A percentile compares a stretch with the other conserved stretches of the same genome.
These are phyloP conservation scores for Noctua pronuba DNA, from an alignment of 2,888 invertebrate species.

Conservation along the genomic window DNA sequence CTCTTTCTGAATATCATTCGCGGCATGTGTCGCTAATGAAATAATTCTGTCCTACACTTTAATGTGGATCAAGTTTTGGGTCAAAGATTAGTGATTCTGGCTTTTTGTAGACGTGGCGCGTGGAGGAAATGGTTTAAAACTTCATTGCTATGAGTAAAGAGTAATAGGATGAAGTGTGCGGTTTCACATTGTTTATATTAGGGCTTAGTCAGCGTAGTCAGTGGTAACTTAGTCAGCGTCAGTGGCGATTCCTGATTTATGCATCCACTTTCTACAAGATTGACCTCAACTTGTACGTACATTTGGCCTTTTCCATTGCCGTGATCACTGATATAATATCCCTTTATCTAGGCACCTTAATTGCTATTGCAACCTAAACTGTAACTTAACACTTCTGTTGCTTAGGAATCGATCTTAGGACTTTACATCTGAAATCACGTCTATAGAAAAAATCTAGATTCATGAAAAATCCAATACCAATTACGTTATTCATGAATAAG, in stretches of 20 bases:
- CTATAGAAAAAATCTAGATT: neutral
- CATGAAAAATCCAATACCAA: slow-evolving; percentile 1
- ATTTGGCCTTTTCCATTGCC: neutral
- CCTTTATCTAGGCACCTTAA: neutral
- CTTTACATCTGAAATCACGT: neutral
- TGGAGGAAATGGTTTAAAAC: neutral
- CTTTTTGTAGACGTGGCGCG: slow-evolving; percentile 36
- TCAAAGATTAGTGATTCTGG: slow-evolving; percentile 56
- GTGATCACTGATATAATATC: neutral
- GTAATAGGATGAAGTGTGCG: neutral
- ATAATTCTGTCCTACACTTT: slow-evolving; percentile 72
- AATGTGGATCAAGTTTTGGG: slow-evolving; percentile 67
- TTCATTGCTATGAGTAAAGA: neutral
- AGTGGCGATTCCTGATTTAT: neutral
- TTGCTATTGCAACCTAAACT: neutral
- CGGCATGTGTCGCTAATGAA: slow-evolving; percentile 76
- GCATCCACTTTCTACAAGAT: neutral
- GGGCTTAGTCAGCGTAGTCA: neutral
- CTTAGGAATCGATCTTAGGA: neutral
- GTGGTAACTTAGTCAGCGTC: neutral
- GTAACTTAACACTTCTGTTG: neutral
- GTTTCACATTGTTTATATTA: neutral
- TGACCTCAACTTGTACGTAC: neutral
- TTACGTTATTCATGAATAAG: slow-evolving; percentile 17
- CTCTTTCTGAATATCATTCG: slow-evolving; percentile 75